Evolutionary conservation across 1,140 invertebrate genomes (phyloP), one percentile per base, ranked within the genome.

Genomic region (Drosophila tropicalis): DNA sequence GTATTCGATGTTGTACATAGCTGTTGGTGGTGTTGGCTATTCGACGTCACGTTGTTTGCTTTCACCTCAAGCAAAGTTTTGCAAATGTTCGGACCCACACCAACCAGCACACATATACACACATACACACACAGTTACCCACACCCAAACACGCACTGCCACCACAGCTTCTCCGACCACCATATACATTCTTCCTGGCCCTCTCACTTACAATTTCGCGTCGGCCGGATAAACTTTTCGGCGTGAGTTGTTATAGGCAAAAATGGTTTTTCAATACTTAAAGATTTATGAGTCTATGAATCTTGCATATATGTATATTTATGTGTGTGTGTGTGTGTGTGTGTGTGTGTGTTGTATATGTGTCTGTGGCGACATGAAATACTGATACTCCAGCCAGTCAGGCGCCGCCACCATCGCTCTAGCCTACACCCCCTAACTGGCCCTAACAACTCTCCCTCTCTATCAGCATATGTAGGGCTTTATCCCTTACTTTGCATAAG

Each of bases 211-310:
- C 61, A 63, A 47, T 55, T 55, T 58, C 63, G 57, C 62, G 62
- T 44, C 22, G 68, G 67, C 70, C 68, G 82, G 83, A 86, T 87
- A 86, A 86, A 86, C 84, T 86, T 86, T 72, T 80, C 62, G 83
- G 84, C 79, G 77, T 87, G 83, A 86, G 83, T 77, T 87, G 76
- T 86, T 87, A 89, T 89, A 83, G 86, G 84, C 83, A 87, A 87
- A 87, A 87, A 80, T 87, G 84, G 83, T 89, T 89, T 76, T 87
- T 87, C 83, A 87, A 87, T 87, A 87, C 83, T 87, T 79, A 83
- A 87, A 87, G 83, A 87, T 87, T 87, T 87, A 87, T 87, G 83
- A 87, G 84, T 86, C 83, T 89, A 87, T 86, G 83, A 86, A 86
- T 86, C 83, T 83, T 87, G 76, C 74, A 89, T 79, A 74, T 77